Base-by-base conservation (phyloP, 2,797 vertebrate genomes). In the Gymnocypris eckloni region DNA sequence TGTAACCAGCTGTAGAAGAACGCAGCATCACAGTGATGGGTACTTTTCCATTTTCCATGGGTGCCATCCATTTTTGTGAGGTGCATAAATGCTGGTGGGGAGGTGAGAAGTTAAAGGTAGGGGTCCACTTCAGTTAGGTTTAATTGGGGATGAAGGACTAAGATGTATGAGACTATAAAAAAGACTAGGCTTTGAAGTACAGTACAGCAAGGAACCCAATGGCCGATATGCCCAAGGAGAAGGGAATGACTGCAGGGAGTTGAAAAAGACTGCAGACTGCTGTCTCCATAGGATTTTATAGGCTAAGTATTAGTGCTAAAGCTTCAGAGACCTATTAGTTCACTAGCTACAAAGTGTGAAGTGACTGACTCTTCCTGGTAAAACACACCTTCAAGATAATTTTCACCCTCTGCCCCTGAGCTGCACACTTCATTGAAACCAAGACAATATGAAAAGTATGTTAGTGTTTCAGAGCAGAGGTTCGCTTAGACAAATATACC, bases 321-420 rank as follows among this genome's bases (percentile, higher is more conserved):
- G 87, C 90, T 89, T 93, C 86, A 88, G 86, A 89, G 79, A 87
- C 54, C 64, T 83, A 75, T 91, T 82, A 86, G 90, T 92, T 92
- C 92, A 93, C 90, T 90, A 91, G 90, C 88, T 82, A 43, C 80
- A 82, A 84, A 90, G 88, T 93, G 91, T 91, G 88, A 94, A 92
- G 86, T 91, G 91, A 92, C 91, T 87, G 90, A 90, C 87, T 79
- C 86, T 81, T 83, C 64, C 80, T 54, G 79, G 45, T 76, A 80
- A 87, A 87, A 81, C 77, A 50, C 66, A 91, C 87, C 87, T 84
- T 90, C 86, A 89, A 90, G 91, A 89, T 90, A 91, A 91, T 92
- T 86, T 92, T 89, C 78, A 92, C 87, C 82, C 37, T 89, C 82
- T 75, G 88, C 91, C 89, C 85, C 79, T 45, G 88, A 87, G 88